These are phyloP conservation scores for Corythornis madagascariensis DNA, from an alignment of 2,113 vertebrate genomes.

Conservation along the genomic window DNA sequence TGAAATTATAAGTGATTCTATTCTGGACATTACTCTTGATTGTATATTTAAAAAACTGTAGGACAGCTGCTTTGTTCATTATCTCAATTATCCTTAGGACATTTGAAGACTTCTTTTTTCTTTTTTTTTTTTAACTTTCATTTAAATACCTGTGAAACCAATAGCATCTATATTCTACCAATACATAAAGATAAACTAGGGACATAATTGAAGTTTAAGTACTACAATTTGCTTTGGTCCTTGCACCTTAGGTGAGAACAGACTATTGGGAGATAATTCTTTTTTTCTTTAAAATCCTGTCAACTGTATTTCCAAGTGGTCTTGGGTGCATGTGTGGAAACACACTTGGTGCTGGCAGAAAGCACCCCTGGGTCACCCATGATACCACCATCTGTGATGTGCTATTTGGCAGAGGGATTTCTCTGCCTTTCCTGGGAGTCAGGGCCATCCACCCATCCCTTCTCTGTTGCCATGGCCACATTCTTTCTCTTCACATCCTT, in stretches of 20 bases:
- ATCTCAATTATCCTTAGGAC: neutral
- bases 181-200: neutral
- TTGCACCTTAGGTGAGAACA: neutral
- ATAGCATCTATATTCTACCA: neutral
- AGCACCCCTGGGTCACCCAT: neutral
- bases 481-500: neutral
- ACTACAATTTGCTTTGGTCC: neutral
- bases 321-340: neutral
- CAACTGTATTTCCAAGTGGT: neutral
- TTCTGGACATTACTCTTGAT: neutral
- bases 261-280: neutral
- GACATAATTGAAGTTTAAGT: neutral
- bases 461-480: slow-evolving; percentile 52
- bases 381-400: slow-evolving; percentile 3
- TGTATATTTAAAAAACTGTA: neutral
- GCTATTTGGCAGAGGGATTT: slow-evolving; percentile 25
- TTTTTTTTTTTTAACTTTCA: neutral
- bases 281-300: neutral
- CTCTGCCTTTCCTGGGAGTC: neutral
- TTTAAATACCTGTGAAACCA: neutral
- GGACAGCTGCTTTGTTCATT: neutral
- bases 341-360: slow-evolving; percentile 34
- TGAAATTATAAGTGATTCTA: neutral
- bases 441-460: slow-evolving; percentile 22
- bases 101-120: neutral